Base-by-base conservation (phyloP, 2,888 invertebrate genomes). In the Belgica antarctica region DNA sequence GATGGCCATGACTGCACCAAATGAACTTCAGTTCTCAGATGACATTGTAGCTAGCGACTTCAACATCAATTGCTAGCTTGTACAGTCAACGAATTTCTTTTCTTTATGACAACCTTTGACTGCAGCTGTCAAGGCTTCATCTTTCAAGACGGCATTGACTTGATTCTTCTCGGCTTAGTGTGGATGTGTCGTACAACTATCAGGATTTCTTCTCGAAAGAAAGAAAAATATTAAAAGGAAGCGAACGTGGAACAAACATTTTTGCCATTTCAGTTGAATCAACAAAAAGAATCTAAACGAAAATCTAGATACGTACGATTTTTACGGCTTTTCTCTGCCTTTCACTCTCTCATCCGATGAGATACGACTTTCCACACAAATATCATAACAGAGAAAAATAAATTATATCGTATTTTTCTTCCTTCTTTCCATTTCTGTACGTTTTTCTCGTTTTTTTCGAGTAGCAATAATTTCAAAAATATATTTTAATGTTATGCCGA, bases 291-390 rank as follows among this genome's bases (percentile, higher is more conserved):
- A n/a, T n/a, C n/a, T n/a, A n/a, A n/a, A n/a, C n/a, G n/a, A 31
- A 31, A 31, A 10, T 41, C 41, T 41, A n/a, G 31, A 7, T n/a
- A 34, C 7, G 34, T 34, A 34, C 7, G 12, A 34, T 34, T 7
- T 34, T 34, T 34, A 8, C 34, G 34, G 34, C 34, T 34, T 12
- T 12, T 7, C 34, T 34, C 12, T 34, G 34, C 12, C 34, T 34
- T 34, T 8, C 34, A 34, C 7, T 34, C 34, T 12, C n/a, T 27
- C 5, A 3, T 27, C 8, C 25, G 47, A 65, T 25, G 47, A 65
- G 47, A 47, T 47, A 47, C 28, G 65, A 65, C 15, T 36, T 65
- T 65, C 25, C 62, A 65, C 27, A 65, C 28, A 65, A 63, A 63
- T 25, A 63, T 41, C 63, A 36, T 63, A 62, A 62, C 28, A 15